These are phyloP conservation scores for Natrix natrix DNA, from an alignment of 2,797 vertebrate species.

Conservation along the genomic window DNA sequence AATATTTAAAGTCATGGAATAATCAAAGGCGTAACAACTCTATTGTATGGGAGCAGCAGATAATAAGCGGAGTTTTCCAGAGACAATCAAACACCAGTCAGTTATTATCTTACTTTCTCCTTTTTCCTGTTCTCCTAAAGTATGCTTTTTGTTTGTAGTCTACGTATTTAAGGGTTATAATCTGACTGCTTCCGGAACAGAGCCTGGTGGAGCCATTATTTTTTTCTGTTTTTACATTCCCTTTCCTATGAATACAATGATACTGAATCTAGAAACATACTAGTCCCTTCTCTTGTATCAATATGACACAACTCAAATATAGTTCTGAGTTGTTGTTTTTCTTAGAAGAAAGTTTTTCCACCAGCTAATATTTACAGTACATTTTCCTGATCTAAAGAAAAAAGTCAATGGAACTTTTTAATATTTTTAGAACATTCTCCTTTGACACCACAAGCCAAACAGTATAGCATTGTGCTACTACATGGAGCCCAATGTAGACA, in stretches of 20 bases:
- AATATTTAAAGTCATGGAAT: background rate
- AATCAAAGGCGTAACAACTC: background rate
- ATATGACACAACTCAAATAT: slow-evolving; percentile 38
- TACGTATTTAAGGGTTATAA: background rate
- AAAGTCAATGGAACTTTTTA: slow-evolving; percentile 60
- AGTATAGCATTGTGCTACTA: slow-evolving; percentile 59
- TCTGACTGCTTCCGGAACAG: background rate
- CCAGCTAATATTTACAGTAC: slow-evolving; percentile 64
- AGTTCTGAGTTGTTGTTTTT: slow-evolving; percentile 42
- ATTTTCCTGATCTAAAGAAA: slow-evolving; percentile 49
- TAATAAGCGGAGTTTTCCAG: background rate
- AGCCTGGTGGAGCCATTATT: background rate
- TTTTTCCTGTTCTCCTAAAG: background rate
- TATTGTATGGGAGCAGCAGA: background rate
- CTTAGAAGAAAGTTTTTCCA: slow-evolving; percentile 47
- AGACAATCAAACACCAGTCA: background rate
- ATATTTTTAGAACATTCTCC: slow-evolving; percentile 56
- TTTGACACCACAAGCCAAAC: slow-evolving; percentile 46
- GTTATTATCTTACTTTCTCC: background rate
- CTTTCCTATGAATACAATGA: background rate
- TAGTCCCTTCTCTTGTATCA: slow-evolving; percentile 44
- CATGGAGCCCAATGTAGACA: slow-evolving; percentile 49
- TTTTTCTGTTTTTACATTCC: background rate
- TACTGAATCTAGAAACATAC: slow-evolving; percentile 13
- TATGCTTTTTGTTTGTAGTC: background rate